Evolutionary conservation across 2,113 vertebrate genomes (phyloP).

Genomic region (Trematocara variabile): DNA sequence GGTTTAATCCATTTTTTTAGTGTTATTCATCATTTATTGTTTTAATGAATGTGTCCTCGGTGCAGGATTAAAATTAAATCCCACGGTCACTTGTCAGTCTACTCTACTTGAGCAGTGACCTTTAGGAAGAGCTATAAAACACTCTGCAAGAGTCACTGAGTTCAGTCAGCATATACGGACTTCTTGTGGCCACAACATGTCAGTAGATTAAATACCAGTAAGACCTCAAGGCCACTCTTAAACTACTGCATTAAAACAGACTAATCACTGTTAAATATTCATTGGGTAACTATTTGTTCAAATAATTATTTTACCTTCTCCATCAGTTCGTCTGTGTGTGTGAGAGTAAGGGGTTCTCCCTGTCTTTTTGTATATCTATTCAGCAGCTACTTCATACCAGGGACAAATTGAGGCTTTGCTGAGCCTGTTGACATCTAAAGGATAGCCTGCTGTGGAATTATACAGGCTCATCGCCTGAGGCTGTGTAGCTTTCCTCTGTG

Average conservation of each 20-base stretch:
- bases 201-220: not conserved
- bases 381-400: not conserved
- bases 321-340: not conserved
- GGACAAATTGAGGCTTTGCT: slow-evolving; percentile 37
- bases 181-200: not conserved
- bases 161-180: not conserved
- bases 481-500: not conserved
- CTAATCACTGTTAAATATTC: not conserved
- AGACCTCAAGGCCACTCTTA: not conserved
- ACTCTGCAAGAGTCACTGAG: not conserved
- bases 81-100: not conserved
- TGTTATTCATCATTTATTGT: not conserved
- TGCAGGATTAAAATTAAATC: not conserved
- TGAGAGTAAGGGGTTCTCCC: not conserved
- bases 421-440: slow-evolving; percentile 30
- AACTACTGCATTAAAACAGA: not conserved
- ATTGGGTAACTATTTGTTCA: not conserved
- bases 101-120: not conserved
- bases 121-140: not conserved
- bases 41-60: not conserved
- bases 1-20: not conserved
- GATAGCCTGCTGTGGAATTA: slow-evolving; percentile 25
- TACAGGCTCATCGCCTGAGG: not conserved
- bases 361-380: not conserved
- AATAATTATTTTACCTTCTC: not conserved